Base-by-base conservation (phyloP, 2,113 vertebrate species). In the Boulengerochromis microlepis region DNA sequence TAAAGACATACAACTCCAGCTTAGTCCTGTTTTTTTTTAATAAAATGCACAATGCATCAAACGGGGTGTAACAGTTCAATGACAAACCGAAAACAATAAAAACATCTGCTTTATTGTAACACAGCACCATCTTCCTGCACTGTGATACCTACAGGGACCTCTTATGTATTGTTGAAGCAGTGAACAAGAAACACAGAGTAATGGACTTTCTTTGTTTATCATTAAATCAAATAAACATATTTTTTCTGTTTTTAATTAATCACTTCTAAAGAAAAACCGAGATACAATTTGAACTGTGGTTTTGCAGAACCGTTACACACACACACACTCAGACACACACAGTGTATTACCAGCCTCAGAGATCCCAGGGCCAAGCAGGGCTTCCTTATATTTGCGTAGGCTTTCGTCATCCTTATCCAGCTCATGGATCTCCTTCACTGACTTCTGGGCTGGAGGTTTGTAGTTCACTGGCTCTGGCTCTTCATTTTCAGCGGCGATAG, bases 341-440 rank as follows among this genome's bases (percentile, higher is more conserved):
- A 95, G 54, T 3, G 94, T 89, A 74, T 96, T 94, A 89, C 97
- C 95, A 0, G 93, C 76, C 4, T 96, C 97, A 96, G 94, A 4
- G 97, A 93, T 50, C 29, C 95, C 94, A 0, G 95, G 29, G 4
- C 98, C 98, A 1, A 99, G 96, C 86, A 99, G 96, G 0, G 97
- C 95, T 91, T 98, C 97, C 93, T 99, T 99, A 92, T 99, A 99
- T 95, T 99, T 99, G 87, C 97, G 97, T 90, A 99, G 95, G 82
- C 98, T 99, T 95, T 99, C 98, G 0, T 99, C 98, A 0, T 99
- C 97, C 92, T 98, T 97, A 90, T 99, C 98, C 93, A 99, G 94
- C 80, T 98, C 98, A 24, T 98, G 97, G 90, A 99, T 97, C 96
- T 99, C 98, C 92, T 98, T 96, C 93, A 99, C 96, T 24, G 96